A percentile compares a stretch with the other conserved stretches of the same genome.
Conservation (phyloP, 2,797 vertebrate species). For the Sandelia bainsii region DNA sequence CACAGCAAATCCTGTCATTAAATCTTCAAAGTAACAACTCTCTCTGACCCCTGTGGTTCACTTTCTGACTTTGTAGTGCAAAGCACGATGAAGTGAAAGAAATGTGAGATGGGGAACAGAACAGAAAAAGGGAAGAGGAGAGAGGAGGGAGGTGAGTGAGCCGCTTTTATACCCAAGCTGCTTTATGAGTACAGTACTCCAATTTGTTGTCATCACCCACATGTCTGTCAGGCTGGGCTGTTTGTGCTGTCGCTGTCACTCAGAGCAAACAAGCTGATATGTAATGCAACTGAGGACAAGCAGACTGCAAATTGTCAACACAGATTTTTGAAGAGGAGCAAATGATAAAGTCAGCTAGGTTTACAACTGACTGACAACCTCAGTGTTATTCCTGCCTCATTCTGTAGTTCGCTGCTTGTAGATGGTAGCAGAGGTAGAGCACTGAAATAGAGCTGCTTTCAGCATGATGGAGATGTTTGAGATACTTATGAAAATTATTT, state of each 20-base stretch:
- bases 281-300: conserved; percentile 16
- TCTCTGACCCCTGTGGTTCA: conserved; percentile 1
- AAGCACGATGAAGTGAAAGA: conserved; percentile 7
- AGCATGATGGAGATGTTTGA: not conserved
- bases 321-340: not conserved
- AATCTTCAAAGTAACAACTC: conserved; percentile 23
- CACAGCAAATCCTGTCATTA: conserved; percentile 2
- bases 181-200: conserved; percentile 34
- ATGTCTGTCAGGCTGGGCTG: conserved; percentile 37
- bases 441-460: not conserved
- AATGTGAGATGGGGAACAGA: conserved; percentile 13
- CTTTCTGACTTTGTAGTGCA: conserved; percentile 21
- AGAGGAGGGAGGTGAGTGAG: not conserved
- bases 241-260: conserved; percentile 41
- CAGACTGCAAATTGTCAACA: conserved; percentile 24
- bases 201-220: conserved; percentile 43
- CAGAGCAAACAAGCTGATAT: conserved; percentile 32
- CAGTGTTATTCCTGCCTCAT: not conserved
- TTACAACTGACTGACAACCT: too few relatives aligned
- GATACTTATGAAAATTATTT: too few relatives aligned
- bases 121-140: not conserved
- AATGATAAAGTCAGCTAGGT: too few relatives aligned
- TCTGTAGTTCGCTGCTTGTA: too few relatives aligned
- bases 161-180: conserved; percentile 12
- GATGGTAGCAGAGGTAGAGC: not conserved